Conservation (phyloP, 2,888 invertebrate genomes). For the Mesochorus sp. region DNA sequence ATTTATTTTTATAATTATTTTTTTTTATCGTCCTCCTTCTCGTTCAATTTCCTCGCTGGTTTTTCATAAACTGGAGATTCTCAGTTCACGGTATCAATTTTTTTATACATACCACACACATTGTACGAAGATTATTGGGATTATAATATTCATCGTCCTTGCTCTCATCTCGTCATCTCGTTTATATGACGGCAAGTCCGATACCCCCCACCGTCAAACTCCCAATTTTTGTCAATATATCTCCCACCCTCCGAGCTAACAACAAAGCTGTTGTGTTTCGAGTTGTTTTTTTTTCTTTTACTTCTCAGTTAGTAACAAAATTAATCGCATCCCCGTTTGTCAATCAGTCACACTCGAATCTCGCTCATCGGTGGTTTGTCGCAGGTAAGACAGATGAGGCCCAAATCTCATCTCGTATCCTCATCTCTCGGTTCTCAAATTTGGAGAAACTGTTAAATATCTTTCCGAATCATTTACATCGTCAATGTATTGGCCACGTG, state of each 20-base stretch:
- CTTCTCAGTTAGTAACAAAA: conserved; percentile 66
- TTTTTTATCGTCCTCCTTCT: neutral
- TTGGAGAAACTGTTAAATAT: neutral
- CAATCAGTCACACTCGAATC: conserved; percentile 47
- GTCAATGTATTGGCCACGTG: conserved; percentile 25
- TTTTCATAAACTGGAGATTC: too few relatives aligned
- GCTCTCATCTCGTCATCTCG: conserved; percentile 7
- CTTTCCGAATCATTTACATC: conserved; percentile 25
- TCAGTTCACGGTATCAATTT: neutral
- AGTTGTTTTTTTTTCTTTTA: conserved; percentile 34
- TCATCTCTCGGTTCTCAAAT: neutral
- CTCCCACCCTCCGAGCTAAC: conserved; percentile 36
- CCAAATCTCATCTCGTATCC: neutral
- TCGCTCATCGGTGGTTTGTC: conserved; percentile 43
- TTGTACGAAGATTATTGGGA: neutral
- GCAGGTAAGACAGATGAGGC: conserved; percentile 52
- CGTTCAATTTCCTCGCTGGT: neutral
- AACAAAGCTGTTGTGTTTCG: conserved; percentile 56
- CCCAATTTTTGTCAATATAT: conserved; percentile 6
- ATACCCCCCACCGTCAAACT: neutral
- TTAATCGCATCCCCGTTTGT: conserved; percentile 72
- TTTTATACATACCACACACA: neutral
- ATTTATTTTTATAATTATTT: neutral
- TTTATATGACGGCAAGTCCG: neutral
- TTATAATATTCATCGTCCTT: neutral